phyloP scores from a whole-genome alignment of 2,113 vertebrate species.

The Ciconia boyciana region DNA sequence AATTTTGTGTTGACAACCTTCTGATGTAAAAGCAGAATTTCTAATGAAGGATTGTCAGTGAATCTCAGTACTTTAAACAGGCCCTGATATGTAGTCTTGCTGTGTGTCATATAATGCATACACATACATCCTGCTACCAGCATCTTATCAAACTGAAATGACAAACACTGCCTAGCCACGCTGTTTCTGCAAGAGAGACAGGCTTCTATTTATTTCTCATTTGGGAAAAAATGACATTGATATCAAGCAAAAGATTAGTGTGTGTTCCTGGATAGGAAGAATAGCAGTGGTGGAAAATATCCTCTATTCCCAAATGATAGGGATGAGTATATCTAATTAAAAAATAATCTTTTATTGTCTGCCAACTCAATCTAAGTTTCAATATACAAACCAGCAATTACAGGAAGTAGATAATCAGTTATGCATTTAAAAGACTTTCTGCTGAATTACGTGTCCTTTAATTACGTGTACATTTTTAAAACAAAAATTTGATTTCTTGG shows the following conservation, averaged over 20 bases:
- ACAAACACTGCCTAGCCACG: background rate
- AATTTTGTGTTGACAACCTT: background rate
- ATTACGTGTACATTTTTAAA: constrained; percentile 58
- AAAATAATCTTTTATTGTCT: constrained; percentile 71
- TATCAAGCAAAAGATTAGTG: constrained; percentile 5
- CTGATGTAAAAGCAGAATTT: constrained; percentile 8
- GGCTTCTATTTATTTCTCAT: constrained; percentile 34
- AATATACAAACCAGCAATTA: constrained; percentile 68
- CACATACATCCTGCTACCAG: background rate
- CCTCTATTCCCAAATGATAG: constrained; percentile 58
- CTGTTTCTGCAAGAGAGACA: background rate
- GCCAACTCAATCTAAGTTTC: constrained; percentile 69
- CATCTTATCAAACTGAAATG: background rate
- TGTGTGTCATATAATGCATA: background rate
- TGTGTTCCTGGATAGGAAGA: background rate
- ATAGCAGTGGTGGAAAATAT: constrained; percentile 23
- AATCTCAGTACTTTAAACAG: background rate
- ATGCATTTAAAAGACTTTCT: constrained; percentile 64
- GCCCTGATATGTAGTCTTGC: background rate
- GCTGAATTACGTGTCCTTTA: constrained; percentile 61
- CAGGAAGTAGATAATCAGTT: constrained; percentile 71
- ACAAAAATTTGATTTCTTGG: constrained; percentile 34
- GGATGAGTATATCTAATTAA: constrained; percentile 70
- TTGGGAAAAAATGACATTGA: constrained; percentile 12
- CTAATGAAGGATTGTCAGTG: background rate